Evolutionary conservation across 2,797 vertebrate species (phyloP).

Genomic region (Hoplostethus mediterraneus): DNA sequence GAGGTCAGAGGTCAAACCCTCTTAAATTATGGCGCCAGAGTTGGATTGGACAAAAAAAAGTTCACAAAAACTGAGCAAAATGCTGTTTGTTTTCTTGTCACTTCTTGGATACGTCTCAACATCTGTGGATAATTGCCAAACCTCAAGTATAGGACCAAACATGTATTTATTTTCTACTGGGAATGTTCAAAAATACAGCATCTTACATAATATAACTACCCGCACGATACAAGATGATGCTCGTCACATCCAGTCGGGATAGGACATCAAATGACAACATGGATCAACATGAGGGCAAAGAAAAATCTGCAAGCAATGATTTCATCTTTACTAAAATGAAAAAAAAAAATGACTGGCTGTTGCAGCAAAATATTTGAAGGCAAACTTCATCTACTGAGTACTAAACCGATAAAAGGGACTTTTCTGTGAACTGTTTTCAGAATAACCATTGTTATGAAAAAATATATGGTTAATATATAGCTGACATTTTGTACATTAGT

Average conservation of each 20-base stretch:
- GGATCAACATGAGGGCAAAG: background rate
- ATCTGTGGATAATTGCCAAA: slow-evolving; percentile 22
- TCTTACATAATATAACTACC: slow-evolving; percentile 10
- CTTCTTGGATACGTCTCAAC: slow-evolving; percentile 33
- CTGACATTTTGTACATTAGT: slow-evolving; percentile 61
- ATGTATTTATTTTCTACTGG: background rate
- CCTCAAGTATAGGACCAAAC: slow-evolving; percentile 22
- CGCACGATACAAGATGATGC: background rate
- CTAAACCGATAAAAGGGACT: slow-evolving; percentile 47
- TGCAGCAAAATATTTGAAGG: slow-evolving; percentile 23
- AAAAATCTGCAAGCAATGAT: slow-evolving; percentile 4
- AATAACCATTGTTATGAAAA: slow-evolving; percentile 44
- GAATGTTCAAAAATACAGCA: background rate
- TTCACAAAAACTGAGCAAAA: slow-evolving; percentile 26
- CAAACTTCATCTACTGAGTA: slow-evolving; percentile 37
- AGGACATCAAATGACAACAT: background rate
- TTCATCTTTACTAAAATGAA: slow-evolving; percentile 42
- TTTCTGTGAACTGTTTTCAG: slow-evolving; percentile 32
- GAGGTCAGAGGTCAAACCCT: slow-evolving; percentile 47
- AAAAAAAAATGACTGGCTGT: background rate
- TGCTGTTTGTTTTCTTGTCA: slow-evolving; percentile 27
- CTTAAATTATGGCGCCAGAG: background rate
- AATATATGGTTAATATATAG: slow-evolving; percentile 35
- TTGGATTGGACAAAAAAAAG: slow-evolving; percentile 13
- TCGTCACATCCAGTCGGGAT: background rate